Percentiles rank a stretch among this genome's conserved stretches.
Conservation (phyloP, 2,888 invertebrate genomes). For the Lucinisca nassula region DNA sequence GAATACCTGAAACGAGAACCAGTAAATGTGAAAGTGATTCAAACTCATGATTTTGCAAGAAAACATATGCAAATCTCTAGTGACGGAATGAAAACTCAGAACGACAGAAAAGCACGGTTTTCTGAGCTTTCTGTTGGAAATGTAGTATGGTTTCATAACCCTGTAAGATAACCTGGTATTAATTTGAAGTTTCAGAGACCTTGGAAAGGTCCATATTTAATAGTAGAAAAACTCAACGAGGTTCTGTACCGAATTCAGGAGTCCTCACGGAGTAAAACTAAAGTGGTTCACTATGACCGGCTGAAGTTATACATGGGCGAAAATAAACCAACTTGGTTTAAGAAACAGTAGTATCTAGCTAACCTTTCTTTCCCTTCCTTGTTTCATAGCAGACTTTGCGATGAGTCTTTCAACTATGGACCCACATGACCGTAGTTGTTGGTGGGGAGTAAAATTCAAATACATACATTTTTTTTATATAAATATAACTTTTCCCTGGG, state of each 20-base stretch:
- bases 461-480: too few relatives aligned
- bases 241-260: constrained; percentile 31
- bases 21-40: neutral
- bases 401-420: too few relatives aligned
- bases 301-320: constrained; percentile 7
- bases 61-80: neutral
- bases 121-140: constrained; percentile 5
- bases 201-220: constrained; percentile 46
- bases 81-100: constrained; percentile 31
- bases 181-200: constrained; percentile 30
- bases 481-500: too few relatives aligned
- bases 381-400: too few relatives aligned
- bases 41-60: constrained; percentile 7
- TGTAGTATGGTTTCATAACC: constrained; percentile 10
- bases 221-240: constrained; percentile 22
- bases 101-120: constrained; percentile 12
- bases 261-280: constrained; percentile 16
- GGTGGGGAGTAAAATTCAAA: too few relatives aligned
- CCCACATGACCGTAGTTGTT: too few relatives aligned
- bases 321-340: too few relatives aligned
- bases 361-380: too few relatives aligned
- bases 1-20: neutral
- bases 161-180: neutral
- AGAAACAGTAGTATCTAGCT: too few relatives aligned
- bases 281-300: constrained; percentile 30